These are phyloP conservation scores for Phyllopteryx taeniolatus DNA, from an alignment of 2,113 vertebrate species.

Conservation along the genomic window DNA sequence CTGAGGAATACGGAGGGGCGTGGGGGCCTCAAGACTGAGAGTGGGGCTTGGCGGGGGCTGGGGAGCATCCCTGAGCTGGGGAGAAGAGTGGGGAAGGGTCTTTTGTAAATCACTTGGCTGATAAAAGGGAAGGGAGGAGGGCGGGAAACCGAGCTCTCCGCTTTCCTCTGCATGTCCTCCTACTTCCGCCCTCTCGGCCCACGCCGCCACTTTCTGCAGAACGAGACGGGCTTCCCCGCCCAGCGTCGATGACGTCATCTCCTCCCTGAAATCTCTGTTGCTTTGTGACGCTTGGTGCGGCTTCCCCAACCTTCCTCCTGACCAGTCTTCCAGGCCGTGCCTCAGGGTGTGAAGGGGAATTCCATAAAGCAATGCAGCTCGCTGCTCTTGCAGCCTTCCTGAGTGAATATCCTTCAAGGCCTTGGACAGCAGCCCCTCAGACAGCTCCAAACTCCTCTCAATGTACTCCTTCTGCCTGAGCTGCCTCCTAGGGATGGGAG, in stretches of 20 bases:
- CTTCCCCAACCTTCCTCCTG: constrained; percentile 82
- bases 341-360: constrained; percentile 96
- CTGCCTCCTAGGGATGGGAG: constrained; percentile 99
- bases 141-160: constrained; percentile 48
- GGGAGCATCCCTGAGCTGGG: constrained; percentile 83
- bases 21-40: constrained; percentile 46
- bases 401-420: constrained; percentile 99
- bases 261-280: constrained; percentile 75
- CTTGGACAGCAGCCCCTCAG: constrained; percentile 98
- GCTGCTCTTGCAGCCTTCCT: constrained; percentile 96
- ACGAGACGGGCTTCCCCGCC: constrained; percentile 89
- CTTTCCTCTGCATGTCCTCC: constrained; percentile 76
- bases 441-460: constrained; percentile 99
- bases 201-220: constrained; percentile 92
- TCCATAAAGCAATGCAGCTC: constrained; percentile 98
- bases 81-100: constrained; percentile 73
- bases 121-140: constrained; percentile 44
- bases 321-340: constrained; percentile 89
- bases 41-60: constrained; percentile 59
- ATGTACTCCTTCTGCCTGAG: constrained; percentile 90
- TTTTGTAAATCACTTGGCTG: constrained; percentile 46
- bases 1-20: constrained; percentile 67
- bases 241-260: constrained; percentile 65
- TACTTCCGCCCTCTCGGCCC: constrained; percentile 75
- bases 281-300: constrained; percentile 82